Conservation (phyloP, 2,888 invertebrate genomes). For the Spodoptera picta region DNA sequence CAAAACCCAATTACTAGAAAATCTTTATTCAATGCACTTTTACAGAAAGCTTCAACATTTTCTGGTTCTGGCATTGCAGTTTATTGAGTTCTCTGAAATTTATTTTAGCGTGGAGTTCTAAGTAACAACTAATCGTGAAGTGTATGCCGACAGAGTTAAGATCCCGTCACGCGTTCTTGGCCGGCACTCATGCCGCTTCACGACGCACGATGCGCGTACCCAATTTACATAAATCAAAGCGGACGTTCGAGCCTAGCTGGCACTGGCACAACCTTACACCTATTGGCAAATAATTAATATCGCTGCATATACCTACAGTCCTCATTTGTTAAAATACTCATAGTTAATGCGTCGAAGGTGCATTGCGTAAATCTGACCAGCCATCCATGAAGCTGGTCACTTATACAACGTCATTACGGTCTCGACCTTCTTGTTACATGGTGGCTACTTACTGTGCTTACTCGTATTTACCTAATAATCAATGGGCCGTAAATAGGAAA, state of each 20-base stretch:
- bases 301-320: conserved; percentile 39
- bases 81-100: conserved; percentile 47
- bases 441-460: conserved; percentile 26
- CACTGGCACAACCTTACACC: conserved; percentile 63
- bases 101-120: conserved; percentile 47
- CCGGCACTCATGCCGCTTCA: conserved; percentile 57
- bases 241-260: conserved; percentile 59
- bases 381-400: conserved; percentile 36
- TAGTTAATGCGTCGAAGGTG: conserved; percentile 22
- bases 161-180: conserved; percentile 62
- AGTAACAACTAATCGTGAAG: conserved; percentile 49
- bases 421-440: conserved; percentile 48
- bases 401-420: conserved; percentile 53
- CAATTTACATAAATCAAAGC: conserved; percentile 79
- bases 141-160: conserved; percentile 46
- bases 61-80: conserved; percentile 23
- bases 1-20: conserved; percentile 13
- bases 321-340: conserved; percentile 41
- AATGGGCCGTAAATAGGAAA: conserved; percentile 58
- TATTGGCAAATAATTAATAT: conserved; percentile 67
- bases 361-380: conserved; percentile 40
- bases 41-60: conserved; percentile 18
- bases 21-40: conserved; percentile 24
- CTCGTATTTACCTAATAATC: conserved; percentile 46
- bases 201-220: conserved; percentile 64